These are phyloP conservation scores for Urechis unicinctus DNA, from an alignment of 2,888 invertebrate species.

Conservation along the genomic window DNA sequence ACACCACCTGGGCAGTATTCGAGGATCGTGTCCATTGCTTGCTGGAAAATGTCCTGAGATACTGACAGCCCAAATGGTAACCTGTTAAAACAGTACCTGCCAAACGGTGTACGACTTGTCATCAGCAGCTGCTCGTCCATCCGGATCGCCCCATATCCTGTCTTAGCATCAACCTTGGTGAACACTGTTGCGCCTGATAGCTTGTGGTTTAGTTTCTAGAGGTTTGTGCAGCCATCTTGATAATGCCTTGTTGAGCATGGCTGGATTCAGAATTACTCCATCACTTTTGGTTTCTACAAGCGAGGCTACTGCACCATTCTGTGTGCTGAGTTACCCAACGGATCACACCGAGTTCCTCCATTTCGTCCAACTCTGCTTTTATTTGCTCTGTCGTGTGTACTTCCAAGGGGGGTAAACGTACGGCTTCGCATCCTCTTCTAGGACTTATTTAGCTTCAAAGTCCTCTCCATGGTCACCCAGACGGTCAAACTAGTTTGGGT, in stretches of 20 bases:
- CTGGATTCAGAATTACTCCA: conserved; percentile 17
- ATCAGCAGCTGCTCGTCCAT: conserved; percentile 15
- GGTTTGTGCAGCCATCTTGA: conserved; percentile 14
- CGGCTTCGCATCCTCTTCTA: neutral
- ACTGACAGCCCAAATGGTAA: conserved; percentile 19
- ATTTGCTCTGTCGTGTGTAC: neutral
- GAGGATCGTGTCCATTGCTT: conserved; percentile 13
- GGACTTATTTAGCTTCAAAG: neutral
- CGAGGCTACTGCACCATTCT: conserved; percentile 12
- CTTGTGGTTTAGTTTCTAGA: conserved; percentile 17
- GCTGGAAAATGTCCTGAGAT: too few relatives aligned
- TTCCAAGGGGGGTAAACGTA: neutral
- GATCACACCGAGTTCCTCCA: neutral
- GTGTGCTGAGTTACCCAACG: neutral
- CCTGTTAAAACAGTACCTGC: conserved; percentile 15
- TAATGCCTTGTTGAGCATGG: conserved; percentile 12
- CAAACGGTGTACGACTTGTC: conserved; percentile 16
- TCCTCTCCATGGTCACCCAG: too few relatives aligned
- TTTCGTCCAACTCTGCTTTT: neutral
- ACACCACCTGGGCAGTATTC: conserved; percentile 4
- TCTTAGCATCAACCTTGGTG: conserved; percentile 18
- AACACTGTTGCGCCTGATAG: conserved; percentile 14
- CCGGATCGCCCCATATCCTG: too few relatives aligned
- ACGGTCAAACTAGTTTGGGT: too few relatives aligned
- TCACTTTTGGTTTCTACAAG: conserved; percentile 11